Conservation (phyloP, 2,113 vertebrate genomes). For the Struthio camelus region DNA sequence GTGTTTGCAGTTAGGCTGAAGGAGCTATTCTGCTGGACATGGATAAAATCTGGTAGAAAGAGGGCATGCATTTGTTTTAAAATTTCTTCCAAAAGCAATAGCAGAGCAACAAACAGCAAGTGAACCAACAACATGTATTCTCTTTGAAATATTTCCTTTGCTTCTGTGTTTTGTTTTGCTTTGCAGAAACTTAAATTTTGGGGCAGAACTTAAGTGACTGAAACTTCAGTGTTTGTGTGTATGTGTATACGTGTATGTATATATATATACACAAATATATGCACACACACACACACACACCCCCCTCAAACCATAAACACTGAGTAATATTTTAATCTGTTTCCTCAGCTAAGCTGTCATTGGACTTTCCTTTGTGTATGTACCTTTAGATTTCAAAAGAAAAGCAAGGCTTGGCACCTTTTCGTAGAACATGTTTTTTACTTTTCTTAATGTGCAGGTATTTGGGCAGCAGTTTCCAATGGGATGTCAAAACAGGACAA, state of each 20-base stretch:
- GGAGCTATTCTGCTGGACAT: background rate
- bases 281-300: no score
- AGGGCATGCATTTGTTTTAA: background rate
- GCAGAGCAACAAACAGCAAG: background rate
- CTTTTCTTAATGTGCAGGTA: background rate
- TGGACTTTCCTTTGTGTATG: background rate
- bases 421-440: background rate
- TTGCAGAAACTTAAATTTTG: background rate
- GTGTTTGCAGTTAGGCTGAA: background rate
- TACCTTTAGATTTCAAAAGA: background rate
- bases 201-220: background rate
- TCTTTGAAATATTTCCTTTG: background rate
- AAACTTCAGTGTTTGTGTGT: background rate
- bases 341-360: background rate
- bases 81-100: background rate
- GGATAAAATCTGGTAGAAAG: background rate
- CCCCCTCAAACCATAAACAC: background rate
- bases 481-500: background rate
- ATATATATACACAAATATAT: accelerated
- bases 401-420: background rate
- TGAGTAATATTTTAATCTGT: background rate
- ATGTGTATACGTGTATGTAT: accelerated
- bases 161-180: background rate
- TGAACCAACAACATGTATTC: background rate
- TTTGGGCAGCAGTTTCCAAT: background rate